Evolutionary conservation across 2,888 invertebrate genomes (phyloP).

Genomic region (Sesia apiformis): DNA sequence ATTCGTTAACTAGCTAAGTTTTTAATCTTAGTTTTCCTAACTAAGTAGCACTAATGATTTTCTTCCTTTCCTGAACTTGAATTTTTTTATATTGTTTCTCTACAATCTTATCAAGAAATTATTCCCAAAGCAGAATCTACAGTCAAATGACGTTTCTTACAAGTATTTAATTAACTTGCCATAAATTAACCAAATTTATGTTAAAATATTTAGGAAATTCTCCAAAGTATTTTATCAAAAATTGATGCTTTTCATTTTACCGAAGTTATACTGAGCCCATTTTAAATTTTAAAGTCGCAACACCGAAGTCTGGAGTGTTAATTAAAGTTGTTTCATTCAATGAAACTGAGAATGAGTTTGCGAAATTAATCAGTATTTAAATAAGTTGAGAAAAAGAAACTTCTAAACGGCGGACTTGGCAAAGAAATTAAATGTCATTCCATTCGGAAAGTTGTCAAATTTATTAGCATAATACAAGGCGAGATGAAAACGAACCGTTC

Average conservation of each 20-base stretch:
- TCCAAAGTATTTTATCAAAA: conserved; percentile 7
- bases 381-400: conserved; percentile 52
- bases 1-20: not conserved
- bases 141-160: too few species aligned
- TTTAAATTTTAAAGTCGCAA: conserved; percentile 34
- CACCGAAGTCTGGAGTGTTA: conserved; percentile 45
- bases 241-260: conserved; percentile 6
- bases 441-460: conserved; percentile 39
- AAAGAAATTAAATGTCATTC: conserved; percentile 61
- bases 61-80: too few species aligned
- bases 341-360: conserved; percentile 57
- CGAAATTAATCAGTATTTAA: conserved; percentile 63
- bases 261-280: conserved; percentile 17
- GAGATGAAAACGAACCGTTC: conserved; percentile 42
- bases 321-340: conserved; percentile 66
- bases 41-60: not conserved
- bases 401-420: conserved; percentile 41
- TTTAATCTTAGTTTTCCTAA: not conserved
- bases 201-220: not conserved
- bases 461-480: conserved; percentile 62
- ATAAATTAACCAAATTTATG: too few species aligned
- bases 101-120: too few species aligned
- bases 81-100: too few species aligned
- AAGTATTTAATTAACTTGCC: too few species aligned
- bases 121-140: too few species aligned